Conservation (phyloP, 2,113 vertebrate genomes). For the Rutilus rutilus region DNA sequence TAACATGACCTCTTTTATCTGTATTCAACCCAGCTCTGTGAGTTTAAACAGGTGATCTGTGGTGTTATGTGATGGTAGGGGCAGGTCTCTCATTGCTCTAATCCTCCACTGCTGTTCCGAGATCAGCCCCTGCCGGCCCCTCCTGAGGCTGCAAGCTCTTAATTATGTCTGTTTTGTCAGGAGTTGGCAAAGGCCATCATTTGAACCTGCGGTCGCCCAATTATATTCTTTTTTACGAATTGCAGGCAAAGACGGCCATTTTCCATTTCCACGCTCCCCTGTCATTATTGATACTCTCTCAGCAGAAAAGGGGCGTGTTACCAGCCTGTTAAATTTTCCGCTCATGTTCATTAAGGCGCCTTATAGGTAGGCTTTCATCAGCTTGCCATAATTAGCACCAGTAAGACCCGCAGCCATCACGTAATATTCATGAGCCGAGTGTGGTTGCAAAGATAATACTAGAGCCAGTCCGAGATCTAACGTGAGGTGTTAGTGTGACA, state of each 20-base stretch:
- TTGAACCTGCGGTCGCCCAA: constrained; percentile 61
- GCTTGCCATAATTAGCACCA: constrained; percentile 64
- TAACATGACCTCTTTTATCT: background rate
- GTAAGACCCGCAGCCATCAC: constrained; percentile 15
- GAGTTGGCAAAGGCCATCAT: constrained; percentile 64
- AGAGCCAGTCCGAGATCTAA: background rate
- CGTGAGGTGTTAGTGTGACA: background rate
- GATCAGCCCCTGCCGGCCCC: constrained; percentile 53
- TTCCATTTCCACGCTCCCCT: constrained; percentile 58
- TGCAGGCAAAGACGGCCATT: constrained; percentile 57
- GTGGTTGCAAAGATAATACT: constrained; percentile 12
- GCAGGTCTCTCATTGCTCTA: constrained; percentile 46
- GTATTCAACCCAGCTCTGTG: background rate
- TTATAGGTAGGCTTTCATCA: constrained; percentile 64
- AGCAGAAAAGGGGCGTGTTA: constrained; percentile 51
- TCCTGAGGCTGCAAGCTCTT: constrained; percentile 56
- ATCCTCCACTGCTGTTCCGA: constrained; percentile 52
- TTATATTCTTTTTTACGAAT: constrained; percentile 64
- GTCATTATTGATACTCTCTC: constrained; percentile 58
- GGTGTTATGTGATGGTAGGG: constrained; percentile 8
- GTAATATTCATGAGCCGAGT: background rate
- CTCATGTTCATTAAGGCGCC: constrained; percentile 56
- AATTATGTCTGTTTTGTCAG: constrained; percentile 65
- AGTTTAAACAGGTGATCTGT: constrained; percentile 28
- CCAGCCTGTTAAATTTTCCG: constrained; percentile 56